phyloP scores from a whole-genome alignment of 1,140 invertebrate genomes.

The Chelonus insularis region DNA sequence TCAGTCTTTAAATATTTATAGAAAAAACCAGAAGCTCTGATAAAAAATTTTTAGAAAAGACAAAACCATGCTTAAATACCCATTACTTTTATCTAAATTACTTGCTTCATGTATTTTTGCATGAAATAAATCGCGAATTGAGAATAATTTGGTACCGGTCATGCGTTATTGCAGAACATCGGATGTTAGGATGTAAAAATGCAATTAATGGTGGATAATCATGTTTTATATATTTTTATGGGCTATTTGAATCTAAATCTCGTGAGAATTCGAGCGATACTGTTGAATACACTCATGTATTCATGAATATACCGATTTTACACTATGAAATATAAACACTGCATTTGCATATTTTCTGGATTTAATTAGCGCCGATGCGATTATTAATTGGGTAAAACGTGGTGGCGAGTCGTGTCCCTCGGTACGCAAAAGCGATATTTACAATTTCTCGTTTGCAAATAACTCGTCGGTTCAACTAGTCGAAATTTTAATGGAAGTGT shows the following conservation, averaged over 20 bases:
- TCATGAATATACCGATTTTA: constrained; percentile 28
- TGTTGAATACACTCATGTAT: constrained; percentile 14
- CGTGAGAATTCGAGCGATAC: constrained; percentile 5
- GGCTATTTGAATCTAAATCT: constrained; percentile 50
- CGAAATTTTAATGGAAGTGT: constrained; percentile 1
- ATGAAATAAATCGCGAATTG: too few relatives aligned
- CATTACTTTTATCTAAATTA: too few relatives aligned
- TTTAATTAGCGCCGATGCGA: constrained; percentile 58
- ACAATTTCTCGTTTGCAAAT: constrained; percentile 47
- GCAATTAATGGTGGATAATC: constrained; percentile 51
- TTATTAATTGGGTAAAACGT: constrained; percentile 53
- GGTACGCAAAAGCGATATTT: constrained; percentile 36
- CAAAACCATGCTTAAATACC: too few relatives aligned
- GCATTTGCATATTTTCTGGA: constrained; percentile 58
- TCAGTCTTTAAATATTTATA: too few relatives aligned
- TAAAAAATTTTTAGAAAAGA: too few relatives aligned
- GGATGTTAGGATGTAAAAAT: constrained; percentile 40
- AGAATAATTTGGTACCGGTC: constrained; percentile 13
- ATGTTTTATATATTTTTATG: constrained; percentile 58
- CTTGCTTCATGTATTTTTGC: too few relatives aligned
- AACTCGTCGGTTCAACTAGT: constrained; percentile 32
- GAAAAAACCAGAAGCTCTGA: too few relatives aligned
- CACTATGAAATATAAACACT: constrained; percentile 52
- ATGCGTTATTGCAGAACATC: constrained; percentile 16
- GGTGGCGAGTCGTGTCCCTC: constrained; percentile 35